Conservation (phyloP, 2,888 invertebrate genomes). For the Heliconius ismenius region DNA sequence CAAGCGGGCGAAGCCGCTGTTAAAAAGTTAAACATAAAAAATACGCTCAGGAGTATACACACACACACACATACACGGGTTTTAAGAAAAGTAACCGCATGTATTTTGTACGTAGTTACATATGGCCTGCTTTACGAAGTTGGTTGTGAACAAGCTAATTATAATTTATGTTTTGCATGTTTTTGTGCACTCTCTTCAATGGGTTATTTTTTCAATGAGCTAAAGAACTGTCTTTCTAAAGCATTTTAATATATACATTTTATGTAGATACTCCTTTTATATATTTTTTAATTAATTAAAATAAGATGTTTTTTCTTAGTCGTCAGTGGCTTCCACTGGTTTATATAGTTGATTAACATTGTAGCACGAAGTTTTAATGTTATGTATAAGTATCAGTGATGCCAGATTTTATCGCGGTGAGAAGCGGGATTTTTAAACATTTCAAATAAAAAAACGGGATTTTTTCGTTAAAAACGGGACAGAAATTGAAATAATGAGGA, state of each 20-base stretch:
- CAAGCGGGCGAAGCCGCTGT: too few species aligned
- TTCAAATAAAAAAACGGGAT: too few species aligned
- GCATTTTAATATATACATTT: background rate
- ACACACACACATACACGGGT: too few species aligned
- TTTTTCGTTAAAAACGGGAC: too few species aligned
- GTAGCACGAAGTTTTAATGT: too few species aligned
- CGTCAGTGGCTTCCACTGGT: background rate
- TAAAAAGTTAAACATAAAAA: background rate
- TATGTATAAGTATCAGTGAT: too few species aligned
- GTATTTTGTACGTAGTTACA: background rate
- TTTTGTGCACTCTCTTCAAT: constrained; percentile 8
- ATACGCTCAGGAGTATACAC: background rate
- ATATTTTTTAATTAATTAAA: constrained; percentile 1
- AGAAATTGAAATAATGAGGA: too few species aligned
- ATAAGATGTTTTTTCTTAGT: background rate
- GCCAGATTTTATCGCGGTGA: too few species aligned
- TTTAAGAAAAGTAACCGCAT: background rate
- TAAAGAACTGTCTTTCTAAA: background rate
- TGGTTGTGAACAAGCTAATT: constrained; percentile 11
- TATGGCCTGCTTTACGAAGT: background rate
- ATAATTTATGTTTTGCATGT: constrained; percentile 24
- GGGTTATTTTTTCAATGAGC: background rate
- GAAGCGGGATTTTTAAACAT: too few species aligned
- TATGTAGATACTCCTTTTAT: background rate
- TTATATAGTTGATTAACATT: background rate